phyloP scores from a whole-genome alignment of 2,113 vertebrate species.

The Gallinago jamesoni region DNA sequence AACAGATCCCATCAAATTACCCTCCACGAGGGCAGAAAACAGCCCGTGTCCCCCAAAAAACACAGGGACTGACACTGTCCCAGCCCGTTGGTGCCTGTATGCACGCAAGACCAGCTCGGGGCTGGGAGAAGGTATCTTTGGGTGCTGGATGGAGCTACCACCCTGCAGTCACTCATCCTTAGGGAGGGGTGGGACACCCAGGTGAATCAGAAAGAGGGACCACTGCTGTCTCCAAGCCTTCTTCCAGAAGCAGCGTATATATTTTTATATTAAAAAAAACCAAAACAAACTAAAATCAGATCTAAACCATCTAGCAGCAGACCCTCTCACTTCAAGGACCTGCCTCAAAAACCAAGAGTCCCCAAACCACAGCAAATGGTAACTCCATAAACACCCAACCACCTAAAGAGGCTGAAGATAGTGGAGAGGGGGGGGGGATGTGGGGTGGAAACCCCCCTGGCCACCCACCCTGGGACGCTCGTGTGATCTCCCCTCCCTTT shows the following conservation, averaged over 20 bases:
- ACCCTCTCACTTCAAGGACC: neutral
- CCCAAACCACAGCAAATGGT: neutral
- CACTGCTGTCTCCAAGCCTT: neutral
- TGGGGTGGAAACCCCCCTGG: neutral
- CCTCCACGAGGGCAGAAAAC: neutral
- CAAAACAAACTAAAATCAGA: too few relatives aligned
- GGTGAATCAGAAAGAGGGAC: neutral
- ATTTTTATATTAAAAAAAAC: too few relatives aligned
- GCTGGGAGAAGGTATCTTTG: neutral
- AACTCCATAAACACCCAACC: neutral
- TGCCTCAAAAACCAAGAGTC: neutral
- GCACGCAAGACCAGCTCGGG: rapidly evolving
- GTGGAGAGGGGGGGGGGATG: rapidly evolving
- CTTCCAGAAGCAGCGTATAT: rapidly evolving
- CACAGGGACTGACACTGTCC: rapidly evolving
- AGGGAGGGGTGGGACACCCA: rapidly evolving
- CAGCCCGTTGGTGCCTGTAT: rapidly evolving
- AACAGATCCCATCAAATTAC: neutral
- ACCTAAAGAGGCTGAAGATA: neutral
- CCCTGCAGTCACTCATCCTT: neutral
- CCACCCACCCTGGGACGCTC: rapidly evolving
- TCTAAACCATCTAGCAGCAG: neutral
- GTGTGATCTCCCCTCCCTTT: neutral
- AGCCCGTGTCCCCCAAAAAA: neutral
- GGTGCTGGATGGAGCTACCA: neutral